Evolutionary conservation across 2,113 vertebrate species (phyloP).

Genomic region (Paratilapia polleni): DNA sequence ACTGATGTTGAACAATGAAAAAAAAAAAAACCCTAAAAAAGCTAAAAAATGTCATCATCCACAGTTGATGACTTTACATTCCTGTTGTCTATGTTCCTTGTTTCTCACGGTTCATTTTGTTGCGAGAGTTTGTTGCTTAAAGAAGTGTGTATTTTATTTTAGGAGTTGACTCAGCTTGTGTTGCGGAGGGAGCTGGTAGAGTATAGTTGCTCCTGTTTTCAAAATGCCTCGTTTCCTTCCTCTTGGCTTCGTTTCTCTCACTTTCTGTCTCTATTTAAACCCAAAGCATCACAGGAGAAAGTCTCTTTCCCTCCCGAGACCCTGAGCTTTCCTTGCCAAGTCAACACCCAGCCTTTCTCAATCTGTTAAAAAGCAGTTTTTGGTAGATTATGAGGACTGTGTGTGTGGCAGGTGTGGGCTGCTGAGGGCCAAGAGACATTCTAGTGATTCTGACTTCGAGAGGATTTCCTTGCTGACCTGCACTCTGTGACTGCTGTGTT

Average conservation of each 20-base stretch:
- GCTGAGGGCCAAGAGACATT: conserved; percentile 33
- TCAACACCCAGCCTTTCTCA: conserved; percentile 7
- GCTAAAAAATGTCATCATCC: neutral
- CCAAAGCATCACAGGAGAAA: conserved; percentile 62
- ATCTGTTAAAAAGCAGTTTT: neutral
- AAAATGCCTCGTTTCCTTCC: conserved; percentile 50
- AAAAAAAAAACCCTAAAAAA: neutral
- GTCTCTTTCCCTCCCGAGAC: conserved; percentile 56
- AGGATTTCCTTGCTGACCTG: conserved; percentile 17
- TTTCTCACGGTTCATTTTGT: conserved; percentile 18
- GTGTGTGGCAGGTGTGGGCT: neutral
- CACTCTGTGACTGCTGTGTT: conserved; percentile 39
- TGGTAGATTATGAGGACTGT: neutral
- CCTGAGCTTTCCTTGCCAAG: conserved; percentile 14
- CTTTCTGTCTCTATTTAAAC: conserved; percentile 50
- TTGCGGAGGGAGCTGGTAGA: conserved; percentile 84
- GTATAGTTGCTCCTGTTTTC: conserved; percentile 67
- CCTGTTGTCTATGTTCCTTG: neutral
- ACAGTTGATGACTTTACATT: neutral
- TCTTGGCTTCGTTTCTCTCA: conserved; percentile 46
- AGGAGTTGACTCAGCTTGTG: conserved; percentile 85
- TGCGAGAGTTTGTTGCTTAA: conserved; percentile 49
- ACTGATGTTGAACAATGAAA: conserved; percentile 12
- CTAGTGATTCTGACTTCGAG: conserved; percentile 41
- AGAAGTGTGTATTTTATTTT: conserved; percentile 76